Evolutionary conservation across 2,888 invertebrate genomes (phyloP), one percentile per base, ranked within the genome.

Genomic region (Heliconius ismenius): DNA sequence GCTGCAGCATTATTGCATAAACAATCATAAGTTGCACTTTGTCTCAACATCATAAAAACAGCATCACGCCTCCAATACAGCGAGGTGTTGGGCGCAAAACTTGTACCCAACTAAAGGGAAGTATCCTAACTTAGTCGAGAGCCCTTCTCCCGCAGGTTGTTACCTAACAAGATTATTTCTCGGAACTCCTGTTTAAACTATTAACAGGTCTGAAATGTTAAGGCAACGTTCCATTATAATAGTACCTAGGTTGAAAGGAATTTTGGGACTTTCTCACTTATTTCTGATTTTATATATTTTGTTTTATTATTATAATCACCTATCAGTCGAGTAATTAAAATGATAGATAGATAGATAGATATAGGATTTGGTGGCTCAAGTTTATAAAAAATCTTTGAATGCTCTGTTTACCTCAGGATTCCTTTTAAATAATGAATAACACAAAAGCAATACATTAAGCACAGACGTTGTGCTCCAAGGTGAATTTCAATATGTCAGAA

Each of bases 131-230:
- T 91, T 89, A 75, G 82, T 82, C 75, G 82, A 87, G 88, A 85
- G 85, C 88, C 89, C 89, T 89, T 89, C 86, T 83, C 84, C 82
- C 82, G 86, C 87, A 88, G 87, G 87, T 90, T 89, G 89, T 90
- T 90, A 88, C 87, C 88, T 90, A 91, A 91, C 91, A 89, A 90
- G 88, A 88, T 91, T 89, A 91, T 88, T 89, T 88, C 85, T 87
- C 83, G 82, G 83, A 84, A 83, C 86, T 86, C 87, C 87, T 87
- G 88, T 88, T 88, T 87, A 87, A 91, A 90, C 88, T 89, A 88
- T 89, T 89, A 89, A 87, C 86, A 86, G 85, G 83, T 86, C 82
- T 81, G 83, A 86, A 87, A 86, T 85, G 85, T 82, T 83, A 81
- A 81, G 78, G 81, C 81, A 81, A 79, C 75, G 77, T 80, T 77